Evolutionary conservation across 2,797 vertebrate genomes (phyloP).

Genomic region (Balearica regulorum): DNA sequence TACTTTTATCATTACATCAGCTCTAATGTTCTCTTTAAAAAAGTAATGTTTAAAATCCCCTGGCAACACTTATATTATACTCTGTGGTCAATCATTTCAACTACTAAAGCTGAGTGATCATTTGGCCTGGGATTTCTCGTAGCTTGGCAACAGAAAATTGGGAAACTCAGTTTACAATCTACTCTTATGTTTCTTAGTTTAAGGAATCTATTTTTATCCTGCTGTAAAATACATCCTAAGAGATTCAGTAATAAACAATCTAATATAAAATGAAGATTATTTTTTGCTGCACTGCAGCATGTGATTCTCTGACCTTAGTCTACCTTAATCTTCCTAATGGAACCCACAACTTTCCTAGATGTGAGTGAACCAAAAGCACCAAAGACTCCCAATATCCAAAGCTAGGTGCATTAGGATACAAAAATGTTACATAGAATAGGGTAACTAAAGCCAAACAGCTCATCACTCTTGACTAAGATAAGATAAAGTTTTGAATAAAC

Average conservation of each 20-base stretch:
- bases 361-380: background rate
- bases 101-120: background rate
- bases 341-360: background rate
- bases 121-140: background rate
- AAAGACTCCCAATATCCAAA: background rate
- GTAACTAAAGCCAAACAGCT: background rate
- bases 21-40: background rate
- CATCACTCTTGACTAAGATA: background rate
- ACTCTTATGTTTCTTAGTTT: background rate
- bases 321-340: background rate
- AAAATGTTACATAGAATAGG: background rate
- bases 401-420: background rate
- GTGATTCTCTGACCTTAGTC: background rate
- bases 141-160: background rate
- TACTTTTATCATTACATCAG: background rate
- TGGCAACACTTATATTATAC: background rate
- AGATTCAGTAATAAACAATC: background rate
- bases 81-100: background rate
- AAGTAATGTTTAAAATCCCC: background rate
- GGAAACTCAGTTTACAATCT: background rate
- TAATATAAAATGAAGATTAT: background rate
- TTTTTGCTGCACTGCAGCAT: background rate
- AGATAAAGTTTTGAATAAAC: background rate
- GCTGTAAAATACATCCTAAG: background rate
- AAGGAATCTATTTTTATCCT: background rate